Base-by-base conservation (phyloP, 2,113 vertebrate species). In the Hymenochirus boettgeri region DNA sequence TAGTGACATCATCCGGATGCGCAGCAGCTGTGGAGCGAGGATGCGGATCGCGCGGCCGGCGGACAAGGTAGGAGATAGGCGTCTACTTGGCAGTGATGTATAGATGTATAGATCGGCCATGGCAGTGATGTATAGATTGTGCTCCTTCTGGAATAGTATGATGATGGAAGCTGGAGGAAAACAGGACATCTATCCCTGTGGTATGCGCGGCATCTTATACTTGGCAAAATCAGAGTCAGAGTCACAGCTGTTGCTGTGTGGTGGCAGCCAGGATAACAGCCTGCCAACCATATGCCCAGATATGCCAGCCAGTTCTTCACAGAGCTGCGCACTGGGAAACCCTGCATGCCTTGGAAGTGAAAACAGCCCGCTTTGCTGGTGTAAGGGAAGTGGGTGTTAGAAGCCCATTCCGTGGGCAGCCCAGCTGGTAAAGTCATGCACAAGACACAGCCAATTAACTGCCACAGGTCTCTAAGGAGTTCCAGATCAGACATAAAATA, bases 281-380 rank as follows among this genome's bases (percentile, higher is more conserved):
- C 86, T 89, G 84, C 85, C 84, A 76, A 79, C 86, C 89, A 88
- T 88, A 90, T 88, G 88, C 84, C 85, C 77, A 81, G 69, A 81
- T 80, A 70, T 1, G 80, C 84, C 74, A 88, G 89, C 89, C 89
- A 89, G 86, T 83, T 79, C 79, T 80, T 83, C 82, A 82, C 86
- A 83, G 83, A 83, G 78, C 80, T 82, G 80, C 84, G 86, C 70
- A 46, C 77, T 42, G 76, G 75, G 83, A 78, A 50, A 72, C 60
- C 73, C 70, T 70, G 72, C 81, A 80, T 74, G 79, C 74, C 80
- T 80, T 74, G 72, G 75, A 18, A 56, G 25, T 1, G n/a, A n/a
- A 61, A 60, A 35, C 21, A 52, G 53, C 59, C 45, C 27, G n/a
- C n/a, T 57, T 75, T 71, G 70, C 70, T 62, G 31, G 26, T 35